Evolutionary conservation across 2,888 invertebrate species (phyloP), one percentile per base, ranked within the genome.

Genomic region (Scrobipalpa atriplicella): DNA sequence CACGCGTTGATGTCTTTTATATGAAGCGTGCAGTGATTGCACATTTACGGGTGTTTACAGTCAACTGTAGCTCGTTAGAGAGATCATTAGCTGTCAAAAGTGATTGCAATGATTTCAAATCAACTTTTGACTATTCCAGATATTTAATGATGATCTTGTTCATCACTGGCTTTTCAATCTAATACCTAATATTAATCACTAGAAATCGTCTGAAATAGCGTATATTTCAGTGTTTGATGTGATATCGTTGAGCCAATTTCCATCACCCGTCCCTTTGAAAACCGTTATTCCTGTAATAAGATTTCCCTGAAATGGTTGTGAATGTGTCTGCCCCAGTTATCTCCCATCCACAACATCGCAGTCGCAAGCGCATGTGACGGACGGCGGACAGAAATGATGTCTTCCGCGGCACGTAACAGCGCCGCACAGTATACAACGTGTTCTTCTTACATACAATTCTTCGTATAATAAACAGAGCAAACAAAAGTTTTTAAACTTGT

Each of bases 1-100:
- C 38, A 3, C 29, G 29, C 58, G 58, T 58, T 58, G 38, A 58
- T 29, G 58, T 58, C 58, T 58, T 58, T 58, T 58, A 36, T 58
- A 58, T 58, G 38, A 58, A 58, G 58, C 58, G 58, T 58, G 16
- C 36, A 58, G 16, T 36, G 36, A 58, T 16, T 16, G 38, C 38
- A 16, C 7, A n/a, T 38, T n/a, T 29, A 9, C n/a, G 38, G n/a
- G 7, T n/a, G 16, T 38, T 36, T 58, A 58, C 38, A 8, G 10
- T 5, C n/a, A 8, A 58, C 2, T 29, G 7, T n/a, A 58, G 38
- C 58, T 58, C 38, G 16, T 38, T 58, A 58, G 16, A 16, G 1
- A 38, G n/a, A 38, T 38, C 58, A 38, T 58, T 58, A 38, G n/a
- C 1, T 16, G 1, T 9, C 29, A 10, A 47, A 16, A 47, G n/a